phyloP scores from a whole-genome alignment of 1,140 invertebrate genomes.

The Musca domestica region DNA sequence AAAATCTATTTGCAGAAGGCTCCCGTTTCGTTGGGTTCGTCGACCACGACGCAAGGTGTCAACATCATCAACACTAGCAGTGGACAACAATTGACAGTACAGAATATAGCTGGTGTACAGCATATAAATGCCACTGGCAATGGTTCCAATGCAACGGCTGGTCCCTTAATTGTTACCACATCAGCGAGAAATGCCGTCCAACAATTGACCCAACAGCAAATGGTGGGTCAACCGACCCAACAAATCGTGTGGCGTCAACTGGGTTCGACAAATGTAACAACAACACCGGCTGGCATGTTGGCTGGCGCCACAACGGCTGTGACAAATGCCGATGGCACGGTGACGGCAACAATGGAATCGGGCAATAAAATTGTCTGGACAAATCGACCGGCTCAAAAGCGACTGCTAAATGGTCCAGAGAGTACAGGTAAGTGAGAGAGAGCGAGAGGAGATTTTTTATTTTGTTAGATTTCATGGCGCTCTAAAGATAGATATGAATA shows the following conservation, averaged over 20 bases:
- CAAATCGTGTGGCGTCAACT: slow-evolving; percentile 48
- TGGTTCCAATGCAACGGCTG: slow-evolving; percentile 8
- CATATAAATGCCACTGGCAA: slow-evolving; percentile 28
- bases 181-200: slow-evolving; percentile 31
- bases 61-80: slow-evolving; percentile 49
- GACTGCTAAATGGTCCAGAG: slow-evolving; percentile 47
- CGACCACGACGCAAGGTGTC: slow-evolving; percentile 32
- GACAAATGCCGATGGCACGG: slow-evolving; percentile 19
- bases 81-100: slow-evolving; percentile 48
- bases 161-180: slow-evolving; percentile 43
- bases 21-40: slow-evolving; percentile 21
- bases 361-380: slow-evolving; percentile 48
- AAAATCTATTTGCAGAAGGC: slow-evolving; percentile 32
- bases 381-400: slow-evolving; percentile 42
- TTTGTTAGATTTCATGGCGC: background rate
- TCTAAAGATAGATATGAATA: background rate
- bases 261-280: slow-evolving; percentile 33
- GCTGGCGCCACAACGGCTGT: slow-evolving; percentile 35
- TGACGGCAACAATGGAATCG: slow-evolving; percentile 35
- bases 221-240: slow-evolving; percentile 34
- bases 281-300: slow-evolving; percentile 11
- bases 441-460: background rate
- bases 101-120: slow-evolving; percentile 39
- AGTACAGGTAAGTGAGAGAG: slow-evolving; percentile 40
- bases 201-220: slow-evolving; percentile 27